A percentile compares a stretch with the other conserved stretches of the same genome.
Evolutionary conservation across 2,888 invertebrate genomes (phyloP).

Genomic region (Cheilosia scutellata): DNA sequence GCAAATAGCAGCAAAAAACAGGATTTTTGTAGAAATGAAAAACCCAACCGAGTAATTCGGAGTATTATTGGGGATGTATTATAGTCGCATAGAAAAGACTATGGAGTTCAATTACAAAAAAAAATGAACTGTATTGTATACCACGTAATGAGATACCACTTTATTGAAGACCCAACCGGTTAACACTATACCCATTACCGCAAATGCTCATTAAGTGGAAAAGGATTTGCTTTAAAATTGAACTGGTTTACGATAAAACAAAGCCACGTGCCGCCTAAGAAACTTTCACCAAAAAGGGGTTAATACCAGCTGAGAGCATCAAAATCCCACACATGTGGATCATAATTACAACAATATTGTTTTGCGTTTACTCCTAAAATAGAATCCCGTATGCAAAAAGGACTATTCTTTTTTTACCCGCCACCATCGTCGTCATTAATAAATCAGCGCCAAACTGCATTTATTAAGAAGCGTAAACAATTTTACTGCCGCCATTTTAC

Average conservation of each 20-base stretch:
- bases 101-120: too few species aligned
- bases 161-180: neutral
- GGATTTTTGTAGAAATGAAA: too few species aligned
- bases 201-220: neutral
- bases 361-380: neutral
- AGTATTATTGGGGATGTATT: too few species aligned
- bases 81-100: too few species aligned
- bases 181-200: too few species aligned
- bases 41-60: too few species aligned
- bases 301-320: neutral
- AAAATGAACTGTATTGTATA: too few species aligned
- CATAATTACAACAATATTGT: neutral
- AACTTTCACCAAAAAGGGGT: neutral
- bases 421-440: neutral
- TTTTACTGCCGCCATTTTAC: constrained; percentile 64
- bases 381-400: constrained; percentile 3
- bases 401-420: neutral
- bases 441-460: constrained; percentile 52
- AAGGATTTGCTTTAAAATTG: neutral
- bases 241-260: neutral
- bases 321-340: neutral
- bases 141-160: neutral
- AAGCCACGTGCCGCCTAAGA: neutral
- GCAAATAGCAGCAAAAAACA: too few species aligned
- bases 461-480: constrained; percentile 50